Conservation (phyloP, 2,113 vertebrate genomes). For the Rhinolophus ferrumequinum region DNA sequence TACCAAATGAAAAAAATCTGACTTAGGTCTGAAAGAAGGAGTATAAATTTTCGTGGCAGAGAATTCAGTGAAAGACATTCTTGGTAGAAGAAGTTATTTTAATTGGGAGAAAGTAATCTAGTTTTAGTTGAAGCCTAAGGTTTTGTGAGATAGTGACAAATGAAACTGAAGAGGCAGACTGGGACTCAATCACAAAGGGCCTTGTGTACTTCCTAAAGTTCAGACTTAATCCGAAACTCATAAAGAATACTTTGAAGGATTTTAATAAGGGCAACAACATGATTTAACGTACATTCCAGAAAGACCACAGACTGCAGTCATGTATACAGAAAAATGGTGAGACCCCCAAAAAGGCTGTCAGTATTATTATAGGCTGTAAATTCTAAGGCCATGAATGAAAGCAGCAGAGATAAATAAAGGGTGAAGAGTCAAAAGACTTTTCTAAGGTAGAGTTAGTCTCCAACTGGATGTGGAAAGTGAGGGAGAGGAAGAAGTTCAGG, state of each 20-base stretch:
- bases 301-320: neutral
- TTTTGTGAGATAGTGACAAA: neutral
- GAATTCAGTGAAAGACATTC: slow-evolving; percentile 1
- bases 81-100: neutral
- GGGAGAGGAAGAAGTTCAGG: neutral
- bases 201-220: neutral
- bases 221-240: neutral
- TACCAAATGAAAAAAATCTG: neutral
- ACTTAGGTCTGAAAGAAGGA: slow-evolving; percentile 41
- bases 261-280: neutral
- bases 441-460: slow-evolving; percentile 3
- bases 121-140: slow-evolving; percentile 3
- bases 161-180: neutral
- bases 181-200: neutral
- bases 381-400: slow-evolving; percentile 2
- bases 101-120: neutral
- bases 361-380: neutral
- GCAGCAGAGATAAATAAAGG: neutral
- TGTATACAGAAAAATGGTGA: neutral
- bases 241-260: slow-evolving; percentile 1
- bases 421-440: slow-evolving; percentile 11
- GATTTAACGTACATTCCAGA: neutral
- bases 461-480: neutral
- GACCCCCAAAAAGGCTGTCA: neutral
- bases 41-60: slow-evolving; percentile 17